Evolutionary conservation across 2,113 vertebrate species (phyloP), one percentile per base, ranked within the genome.

Genomic region (Nyctibius bracteatus): DNA sequence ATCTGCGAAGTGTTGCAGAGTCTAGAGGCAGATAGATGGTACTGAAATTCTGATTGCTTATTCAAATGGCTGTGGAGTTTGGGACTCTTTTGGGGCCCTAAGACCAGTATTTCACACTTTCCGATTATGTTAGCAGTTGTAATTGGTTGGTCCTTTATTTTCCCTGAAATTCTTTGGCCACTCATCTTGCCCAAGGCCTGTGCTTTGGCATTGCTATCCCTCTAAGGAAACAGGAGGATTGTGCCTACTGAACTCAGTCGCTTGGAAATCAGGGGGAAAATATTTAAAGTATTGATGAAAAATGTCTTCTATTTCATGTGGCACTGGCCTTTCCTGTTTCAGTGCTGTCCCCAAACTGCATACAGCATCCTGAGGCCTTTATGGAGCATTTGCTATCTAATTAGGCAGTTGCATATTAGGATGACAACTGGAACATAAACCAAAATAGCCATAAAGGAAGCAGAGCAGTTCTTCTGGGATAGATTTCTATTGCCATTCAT

Each of bases 371-470:
- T 43, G 52, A 83, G 37, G 19, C 63, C 46, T 71, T 52, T 21
- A 44, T 59, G 54, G 55, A 83, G 25, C 24, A n/a, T 35, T 88
- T 78, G 14, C 10, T 81, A 39, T 84, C 66, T 61, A 47, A 82
- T 88, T 85, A 77, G 41, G 58, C 37, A 77, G 46, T 88, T 85
- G 37, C 31, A 15, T 41, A 41, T 63, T 58, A 62, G 46, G 27
- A 52, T 78, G 59, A 81, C 72, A 88, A 88, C 67, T 81, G 75
- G 55, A 92, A 71, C 54, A 77, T 58, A 88, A 93, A 80, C 63
- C 12, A 70, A 95, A 96, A 90, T 66, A 92, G n/a, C 66, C 46
- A 43, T 51, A 66, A 70, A 90, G 41, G 85, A 94, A 87, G 81
- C 23, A 79, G 74, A 88, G 80, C 12, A 1, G 2, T 71, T 62